Evolutionary conservation across 2,113 vertebrate genomes (phyloP), one percentile per base, ranked within the genome.

Genomic region (Eidolon helvum): DNA sequence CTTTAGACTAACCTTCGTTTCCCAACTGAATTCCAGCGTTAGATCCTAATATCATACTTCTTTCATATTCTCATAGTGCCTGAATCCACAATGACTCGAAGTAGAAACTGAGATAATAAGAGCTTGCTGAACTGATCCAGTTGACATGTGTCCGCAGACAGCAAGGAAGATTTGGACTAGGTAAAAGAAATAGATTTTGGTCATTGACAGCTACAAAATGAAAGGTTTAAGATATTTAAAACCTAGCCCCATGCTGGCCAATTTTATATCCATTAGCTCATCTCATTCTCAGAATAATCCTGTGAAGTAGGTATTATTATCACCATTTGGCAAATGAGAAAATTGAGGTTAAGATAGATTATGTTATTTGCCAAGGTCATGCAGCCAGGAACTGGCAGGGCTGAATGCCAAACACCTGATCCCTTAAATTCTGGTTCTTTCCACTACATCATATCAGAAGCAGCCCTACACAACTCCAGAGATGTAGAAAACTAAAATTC

Each of bases 141-240:
- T 15, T 59, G 38, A 43, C 8, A 4, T 30, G 10, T 61, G 19
- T 33, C 48, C 84, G 38, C 4, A 57, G 77, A 82, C 5, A 92
- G 50, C 45, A 84, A 63, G 59, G 90, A 69, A 69, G 71, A 22
- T 40, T 45, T 50, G 68, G 26, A 2, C 48, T n/a, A 35, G 11
- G 35, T 12, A 33, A 88, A 95, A 55, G 19, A 30, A 91, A 84
- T 30, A 82, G 45, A 87, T 35, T 71, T 87, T 38, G 40, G 35
- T 59, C 45, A 38, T 19, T 45, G 30, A 33, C 50, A 48, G 7
- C 48, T 89, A 75, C 19, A 53, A 10, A n/a, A 92, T 33, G 40
- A 90, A 89, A 19, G 14, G 40, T 69, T 94, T 84, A 89, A 30
- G n/a, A 83, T 69, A 72, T 35, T 91, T 48, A 48, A 96, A 85